Percentiles rank a stretch among this genome's conserved stretches.
Evolutionary conservation across 2,888 invertebrate genomes (phyloP).

Genomic region (Sarcophaga caerulescens): DNA sequence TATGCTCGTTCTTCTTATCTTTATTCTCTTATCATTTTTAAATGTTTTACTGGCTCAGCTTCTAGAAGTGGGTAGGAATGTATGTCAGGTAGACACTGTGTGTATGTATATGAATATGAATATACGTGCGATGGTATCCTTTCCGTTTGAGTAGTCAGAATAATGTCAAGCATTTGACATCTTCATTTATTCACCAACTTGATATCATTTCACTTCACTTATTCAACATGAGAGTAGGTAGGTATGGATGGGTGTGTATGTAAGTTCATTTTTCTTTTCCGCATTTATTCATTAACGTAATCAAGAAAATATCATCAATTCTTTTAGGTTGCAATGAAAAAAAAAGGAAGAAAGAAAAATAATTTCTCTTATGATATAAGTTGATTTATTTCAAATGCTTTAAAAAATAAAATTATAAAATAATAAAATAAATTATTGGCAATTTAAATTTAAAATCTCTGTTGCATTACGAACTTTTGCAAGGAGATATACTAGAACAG

Average conservation of each 20-base stretch:
- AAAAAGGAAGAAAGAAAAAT: background rate
- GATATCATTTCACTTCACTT: conserved; percentile 45
- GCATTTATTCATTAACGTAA: conserved; percentile 28
- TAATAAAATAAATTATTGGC: too few species aligned
- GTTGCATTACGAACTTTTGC: too few species aligned
- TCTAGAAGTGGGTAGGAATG: background rate
- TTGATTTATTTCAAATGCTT: too few species aligned
- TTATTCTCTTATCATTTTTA: background rate
- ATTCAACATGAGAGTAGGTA: background rate
- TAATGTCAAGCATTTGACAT: conserved; percentile 61
- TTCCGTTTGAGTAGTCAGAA: conserved; percentile 44
- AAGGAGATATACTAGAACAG: too few species aligned
- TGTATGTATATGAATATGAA: background rate
- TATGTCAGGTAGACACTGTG: background rate
- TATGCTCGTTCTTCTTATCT: conserved; percentile 25
- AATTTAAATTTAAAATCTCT: too few species aligned
- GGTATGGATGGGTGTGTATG: background rate
- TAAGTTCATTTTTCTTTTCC: background rate
- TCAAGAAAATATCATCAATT: conserved; percentile 37
- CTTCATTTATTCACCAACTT: conserved; percentile 51
- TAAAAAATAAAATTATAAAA: too few species aligned
- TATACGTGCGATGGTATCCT: conserved; percentile 7
- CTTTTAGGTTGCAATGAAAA: conserved; percentile 14
- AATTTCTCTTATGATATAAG: background rate
- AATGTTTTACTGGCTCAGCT: background rate